phyloP scores from a whole-genome alignment of 2,888 invertebrate species.

The Ormyrus thymus region DNA sequence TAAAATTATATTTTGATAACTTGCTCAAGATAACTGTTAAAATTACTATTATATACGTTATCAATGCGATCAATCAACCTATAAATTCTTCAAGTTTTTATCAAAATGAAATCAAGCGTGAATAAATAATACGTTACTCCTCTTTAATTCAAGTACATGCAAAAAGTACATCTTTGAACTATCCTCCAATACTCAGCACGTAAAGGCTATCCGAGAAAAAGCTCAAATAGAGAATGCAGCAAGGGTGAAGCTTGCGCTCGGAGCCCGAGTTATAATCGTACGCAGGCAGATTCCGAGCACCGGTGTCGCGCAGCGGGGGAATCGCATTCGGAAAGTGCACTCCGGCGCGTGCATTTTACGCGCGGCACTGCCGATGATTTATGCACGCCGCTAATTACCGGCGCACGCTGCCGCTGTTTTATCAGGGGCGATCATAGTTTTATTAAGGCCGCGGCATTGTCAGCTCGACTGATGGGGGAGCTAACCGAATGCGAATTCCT shows the following conservation, averaged over 20 bases:
- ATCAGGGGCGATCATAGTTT: constrained; percentile 71
- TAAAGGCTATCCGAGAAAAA: too few relatives aligned
- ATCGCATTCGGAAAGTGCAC: constrained; percentile 53
- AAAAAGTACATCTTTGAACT: too few relatives aligned
- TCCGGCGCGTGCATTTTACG: constrained; percentile 65
- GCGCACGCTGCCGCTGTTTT: constrained; percentile 70
- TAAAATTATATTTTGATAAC: too few relatives aligned
- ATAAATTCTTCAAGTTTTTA: too few relatives aligned
- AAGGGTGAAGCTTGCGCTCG: constrained; percentile 58
- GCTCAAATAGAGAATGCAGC: too few relatives aligned
- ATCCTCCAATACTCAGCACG: too few relatives aligned
- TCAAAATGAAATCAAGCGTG: too few relatives aligned
- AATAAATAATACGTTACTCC: too few relatives aligned
- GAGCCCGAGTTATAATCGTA: neutral
- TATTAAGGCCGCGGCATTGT: constrained; percentile 70
- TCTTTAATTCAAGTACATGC: too few relatives aligned
- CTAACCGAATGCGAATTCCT: constrained; percentile 4
- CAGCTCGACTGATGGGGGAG: constrained; percentile 55
- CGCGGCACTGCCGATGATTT: constrained; percentile 72
- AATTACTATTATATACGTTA: too few relatives aligned
- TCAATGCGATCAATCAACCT: too few relatives aligned
- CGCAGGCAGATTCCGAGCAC: neutral
- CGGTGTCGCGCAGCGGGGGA: constrained; percentile 27
- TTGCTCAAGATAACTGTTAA: too few relatives aligned
- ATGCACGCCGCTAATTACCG: constrained; percentile 74